Conservation (phyloP, 2,113 vertebrate species). For the Xiphophorus hellerii region DNA sequence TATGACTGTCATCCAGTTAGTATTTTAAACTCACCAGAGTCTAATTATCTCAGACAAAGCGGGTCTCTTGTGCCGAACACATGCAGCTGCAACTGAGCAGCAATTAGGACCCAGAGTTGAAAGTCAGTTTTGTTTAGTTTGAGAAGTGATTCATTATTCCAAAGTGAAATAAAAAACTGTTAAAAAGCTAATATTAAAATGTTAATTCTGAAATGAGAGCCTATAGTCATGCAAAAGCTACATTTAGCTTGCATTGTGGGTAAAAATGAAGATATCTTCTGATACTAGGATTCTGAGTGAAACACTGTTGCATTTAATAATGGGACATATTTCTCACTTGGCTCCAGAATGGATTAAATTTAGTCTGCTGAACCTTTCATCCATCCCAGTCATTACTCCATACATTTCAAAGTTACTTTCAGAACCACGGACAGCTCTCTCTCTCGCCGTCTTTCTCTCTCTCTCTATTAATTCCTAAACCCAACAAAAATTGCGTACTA, state of each 20-base stretch:
- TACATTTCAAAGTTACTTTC: constrained; percentile 30
- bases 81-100: neutral
- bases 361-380: neutral
- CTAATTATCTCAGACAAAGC: constrained; percentile 54
- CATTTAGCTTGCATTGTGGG: neutral
- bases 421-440: constrained; percentile 70
- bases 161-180: neutral
- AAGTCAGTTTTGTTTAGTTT: neutral
- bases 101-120: neutral
- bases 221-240: neutral
- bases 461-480: neutral
- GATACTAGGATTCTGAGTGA: neutral
- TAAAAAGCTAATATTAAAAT: neutral
- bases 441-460: neutral
- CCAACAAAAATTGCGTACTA: neutral
- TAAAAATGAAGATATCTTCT: neutral
- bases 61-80: constrained; percentile 12
- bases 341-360: neutral
- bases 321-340: neutral
- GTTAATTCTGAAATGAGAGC: neutral
- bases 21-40: constrained; percentile 47
- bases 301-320: constrained; percentile 16
- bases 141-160: neutral
- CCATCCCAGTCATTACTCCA: neutral
- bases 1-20: neutral